Percentiles rank a stretch among this genome's conserved stretches.
phyloP scores from a whole-genome alignment of 1,140 invertebrate species.

The Papilio glaucus region DNA sequence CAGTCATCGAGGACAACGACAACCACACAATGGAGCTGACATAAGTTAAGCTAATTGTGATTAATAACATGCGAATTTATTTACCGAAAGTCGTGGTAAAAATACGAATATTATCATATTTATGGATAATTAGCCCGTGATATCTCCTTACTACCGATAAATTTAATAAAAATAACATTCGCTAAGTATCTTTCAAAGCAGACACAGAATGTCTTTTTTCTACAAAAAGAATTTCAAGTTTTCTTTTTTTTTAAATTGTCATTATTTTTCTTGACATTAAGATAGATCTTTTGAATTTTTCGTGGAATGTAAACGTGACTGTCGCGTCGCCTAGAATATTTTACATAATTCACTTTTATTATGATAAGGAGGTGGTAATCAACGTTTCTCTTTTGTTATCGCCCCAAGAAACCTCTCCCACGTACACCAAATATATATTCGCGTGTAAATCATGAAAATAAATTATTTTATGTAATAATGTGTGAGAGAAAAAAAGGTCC shows the following conservation, averaged over 20 bases:
- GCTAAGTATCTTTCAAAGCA: no score
- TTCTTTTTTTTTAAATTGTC: not conserved
- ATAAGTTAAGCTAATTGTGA: no score
- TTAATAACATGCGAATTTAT: no score
- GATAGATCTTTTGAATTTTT: not conserved
- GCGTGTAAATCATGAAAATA: conserved; percentile 21
- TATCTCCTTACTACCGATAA: no score
- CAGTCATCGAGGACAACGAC: no score
- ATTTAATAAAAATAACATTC: no score
- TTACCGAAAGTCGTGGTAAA: no score
- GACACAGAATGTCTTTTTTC: not conserved
- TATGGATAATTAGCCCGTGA: no score
- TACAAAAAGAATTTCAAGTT: not conserved
- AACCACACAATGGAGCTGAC: no score
- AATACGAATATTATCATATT: no score
- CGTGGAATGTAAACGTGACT: conserved; percentile 9
- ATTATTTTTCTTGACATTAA: not conserved
- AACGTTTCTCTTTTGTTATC: conserved; percentile 32
- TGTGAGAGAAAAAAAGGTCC: conserved; percentile 2
- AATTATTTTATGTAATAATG: conserved; percentile 21
- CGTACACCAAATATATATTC: conserved; percentile 23
- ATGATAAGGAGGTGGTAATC: conserved; percentile 34
- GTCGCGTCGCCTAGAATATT: conserved; percentile 6
- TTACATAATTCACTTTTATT: conserved; percentile 36
- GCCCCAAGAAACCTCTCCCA: conserved; percentile 6